Base-by-base conservation (phyloP, 2,888 invertebrate genomes). In the Acleris literana region DNA sequence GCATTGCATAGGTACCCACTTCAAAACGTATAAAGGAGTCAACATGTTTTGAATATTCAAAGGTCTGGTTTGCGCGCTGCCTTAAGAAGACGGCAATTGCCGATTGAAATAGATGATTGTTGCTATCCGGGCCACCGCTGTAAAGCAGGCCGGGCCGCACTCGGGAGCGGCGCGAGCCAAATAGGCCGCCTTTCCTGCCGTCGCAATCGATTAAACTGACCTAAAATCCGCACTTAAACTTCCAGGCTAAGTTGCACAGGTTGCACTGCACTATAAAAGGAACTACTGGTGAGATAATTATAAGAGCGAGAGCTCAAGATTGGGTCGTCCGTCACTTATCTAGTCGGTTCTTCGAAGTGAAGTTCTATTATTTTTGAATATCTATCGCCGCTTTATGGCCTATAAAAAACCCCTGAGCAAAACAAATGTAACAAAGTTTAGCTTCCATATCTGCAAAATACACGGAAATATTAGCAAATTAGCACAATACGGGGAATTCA, bases 111-210 rank as follows among this genome's bases (percentile, higher is more conserved):
- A 65, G 29, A 65, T 44, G 44, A 5, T 44, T 51, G 60, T 65
- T 60, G 59, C 29, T 22, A 55, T 25, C 60, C 60, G 55, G 44
- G 55, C 49, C 55, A 54, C 56, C 53, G 64, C 63, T 64, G 55
- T 33, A 33, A 64, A 57, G 60, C 60, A 60, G 51, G 59, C 25
- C 58, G 64, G 62, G 63, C 61, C 68, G 18, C 43, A 61, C 57
- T 39, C 25, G 64, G 74, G 68, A 49, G 55, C 39, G 20, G 39
- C 55, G 18, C 70, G 73, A 77, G 87, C 87, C 86, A 89, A 90
- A 82, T 89, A 81, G 90, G 90, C 82, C 89, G 83, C 77, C 78
- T 75, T 81, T 73, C 79, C 86, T 87, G 66, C 88, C 88, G 87
- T 85, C 75, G 78, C 82, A 84, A 85, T 83, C 86, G 82, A 83